Base-by-base conservation (phyloP, 1,140 invertebrate genomes). In the Lepidurus apus region DNA sequence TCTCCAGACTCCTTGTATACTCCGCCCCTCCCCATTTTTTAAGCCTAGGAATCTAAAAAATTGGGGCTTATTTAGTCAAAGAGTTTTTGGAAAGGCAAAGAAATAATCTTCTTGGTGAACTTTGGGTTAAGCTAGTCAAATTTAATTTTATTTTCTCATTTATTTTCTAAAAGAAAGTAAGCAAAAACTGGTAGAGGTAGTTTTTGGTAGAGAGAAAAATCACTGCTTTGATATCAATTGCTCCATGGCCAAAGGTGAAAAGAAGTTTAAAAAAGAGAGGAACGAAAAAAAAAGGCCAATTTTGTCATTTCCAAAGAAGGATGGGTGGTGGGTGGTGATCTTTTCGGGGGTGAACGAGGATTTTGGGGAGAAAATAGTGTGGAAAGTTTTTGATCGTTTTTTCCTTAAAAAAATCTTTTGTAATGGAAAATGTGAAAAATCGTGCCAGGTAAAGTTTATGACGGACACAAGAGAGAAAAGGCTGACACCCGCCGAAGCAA, bases 221-320 rank as follows among this genome's bases (percentile, higher is more conserved):
- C 21, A 65, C 53, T 65, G 53, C 53, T 65, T 65, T 65, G 53
- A 65, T 65, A 65, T 65, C 53, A 65, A 34, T 65, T 21, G 53
- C 53, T 13, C n/a, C 53, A 21, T 21, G 53, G 53, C 53, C 53
- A 65, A 65, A 65, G 53, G 34, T 34, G 34, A 34, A 34, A 65
- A 21, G 53, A 65, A n/a, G n/a, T n/a, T n/a, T n/a, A n/a, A 65
- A 65, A 65, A 65, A 65, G 21, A 65, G 17, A 65, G 21, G 21
- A 65, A n/a, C 17, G 53, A 4, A 65, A 65, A 13, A n/a, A 65
- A 65, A 65, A n/a, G 21, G 53, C 17, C 53, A 65, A n/a, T 34
- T 4, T 65, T 65, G 6, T 65, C 53, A 65, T 65, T n/a, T 65
- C 47, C 47, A 65, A 10, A 13, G 17, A 65, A 65, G 0, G 1